Conservation (phyloP, 2,888 invertebrate species). For the Buathra laborator region DNA sequence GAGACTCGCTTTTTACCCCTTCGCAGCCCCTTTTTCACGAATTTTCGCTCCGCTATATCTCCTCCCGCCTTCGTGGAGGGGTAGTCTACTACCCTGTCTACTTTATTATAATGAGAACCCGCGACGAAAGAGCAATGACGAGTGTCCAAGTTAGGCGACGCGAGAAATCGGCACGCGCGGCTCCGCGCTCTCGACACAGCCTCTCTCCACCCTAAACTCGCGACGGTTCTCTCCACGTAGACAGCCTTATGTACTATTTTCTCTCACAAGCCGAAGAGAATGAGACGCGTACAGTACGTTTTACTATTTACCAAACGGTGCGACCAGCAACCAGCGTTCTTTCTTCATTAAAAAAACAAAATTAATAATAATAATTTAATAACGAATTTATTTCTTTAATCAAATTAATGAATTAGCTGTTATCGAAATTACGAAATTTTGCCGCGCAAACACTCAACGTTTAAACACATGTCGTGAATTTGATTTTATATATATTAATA, state of each 20-base stretch:
- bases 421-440: not conserved
- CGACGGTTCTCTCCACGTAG: not conserved
- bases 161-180: conserved; percentile 43
- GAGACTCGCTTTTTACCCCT: not conserved
- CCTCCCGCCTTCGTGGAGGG: not conserved
- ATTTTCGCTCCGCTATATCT: not conserved
- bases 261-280: not conserved
- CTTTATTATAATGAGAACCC: conserved; percentile 55
- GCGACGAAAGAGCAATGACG: conserved; percentile 38
- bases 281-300: not conserved
- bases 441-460: too few relatives aligned
- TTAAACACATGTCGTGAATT: too few relatives aligned
- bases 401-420: not conserved
- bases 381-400: not conserved
- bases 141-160: conserved; percentile 33
- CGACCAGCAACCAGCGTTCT: not conserved
- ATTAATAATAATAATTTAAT: not conserved
- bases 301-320: conserved; percentile 24
- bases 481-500: not conserved
- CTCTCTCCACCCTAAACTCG: conserved; percentile 5
- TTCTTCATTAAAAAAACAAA: not conserved
- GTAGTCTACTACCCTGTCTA: conserved; percentile 17
- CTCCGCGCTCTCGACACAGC: conserved; percentile 11
- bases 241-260: not conserved
- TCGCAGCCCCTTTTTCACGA: not conserved